These are phyloP conservation scores for Nipponacmea schrenckii DNA, from an alignment of 2,888 invertebrate genomes.

Conservation along the genomic window DNA sequence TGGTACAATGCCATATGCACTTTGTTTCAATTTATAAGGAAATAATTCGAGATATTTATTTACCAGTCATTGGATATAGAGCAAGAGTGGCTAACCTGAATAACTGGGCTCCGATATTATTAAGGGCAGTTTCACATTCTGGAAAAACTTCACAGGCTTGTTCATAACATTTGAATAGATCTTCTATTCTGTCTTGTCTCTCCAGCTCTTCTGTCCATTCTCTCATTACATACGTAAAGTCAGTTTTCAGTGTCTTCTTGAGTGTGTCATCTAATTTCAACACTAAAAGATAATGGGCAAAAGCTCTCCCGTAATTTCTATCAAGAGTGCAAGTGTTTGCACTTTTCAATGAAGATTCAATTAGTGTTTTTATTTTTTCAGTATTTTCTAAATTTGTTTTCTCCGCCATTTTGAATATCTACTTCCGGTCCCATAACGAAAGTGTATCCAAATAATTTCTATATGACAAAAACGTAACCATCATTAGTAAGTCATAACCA, in stretches of 20 bases:
- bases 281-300: slow-evolving; percentile 54
- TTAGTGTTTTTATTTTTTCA: slow-evolving; percentile 22
- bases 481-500: too few relatives aligned
- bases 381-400: background rate
- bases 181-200: slow-evolving; percentile 39
- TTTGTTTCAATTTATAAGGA: background rate
- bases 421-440: too few relatives aligned
- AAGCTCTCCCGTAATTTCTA: slow-evolving; percentile 51
- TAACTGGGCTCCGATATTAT: slow-evolving; percentile 71
- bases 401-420: background rate
- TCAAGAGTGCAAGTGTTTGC: slow-evolving; percentile 40
- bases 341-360: slow-evolving; percentile 36
- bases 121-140: slow-evolving; percentile 69
- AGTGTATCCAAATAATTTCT: too few relatives aligned
- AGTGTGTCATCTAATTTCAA: slow-evolving; percentile 45
- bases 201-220: slow-evolving; percentile 54
- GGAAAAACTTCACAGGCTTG: slow-evolving; percentile 69
- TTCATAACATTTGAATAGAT: slow-evolving; percentile 53
- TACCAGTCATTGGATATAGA: too few relatives aligned
- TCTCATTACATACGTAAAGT: slow-evolving; percentile 47
- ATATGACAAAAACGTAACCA: too few relatives aligned
- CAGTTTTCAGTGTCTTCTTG: slow-evolving; percentile 36
- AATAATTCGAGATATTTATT: slow-evolving; percentile 1
- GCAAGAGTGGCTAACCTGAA: slow-evolving; percentile 67
- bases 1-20: too few relatives aligned